phyloP scores from a whole-genome alignment of 2,888 invertebrate genomes.

The Venusia cambrica region DNA sequence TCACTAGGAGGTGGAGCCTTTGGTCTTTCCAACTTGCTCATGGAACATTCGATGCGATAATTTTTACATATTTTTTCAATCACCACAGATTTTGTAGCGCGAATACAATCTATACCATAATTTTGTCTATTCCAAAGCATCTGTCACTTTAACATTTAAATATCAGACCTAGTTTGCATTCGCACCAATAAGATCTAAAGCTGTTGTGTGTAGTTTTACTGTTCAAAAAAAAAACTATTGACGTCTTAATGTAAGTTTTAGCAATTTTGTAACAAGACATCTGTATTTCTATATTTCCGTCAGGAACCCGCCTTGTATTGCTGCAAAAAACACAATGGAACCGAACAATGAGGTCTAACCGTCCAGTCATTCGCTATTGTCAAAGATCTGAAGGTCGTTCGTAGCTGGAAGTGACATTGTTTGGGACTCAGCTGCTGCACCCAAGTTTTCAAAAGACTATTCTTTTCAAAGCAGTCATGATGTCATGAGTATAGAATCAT shows the following conservation, averaged over 20 bases:
- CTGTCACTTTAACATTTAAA: constrained; percentile 5
- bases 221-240: too few species aligned
- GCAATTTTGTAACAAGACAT: constrained; percentile 11
- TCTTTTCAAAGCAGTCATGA: too few species aligned
- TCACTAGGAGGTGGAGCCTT: too few species aligned
- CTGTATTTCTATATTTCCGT: constrained; percentile 15
- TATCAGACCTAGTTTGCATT: constrained; percentile 2
- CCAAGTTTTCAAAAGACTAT: not conserved
- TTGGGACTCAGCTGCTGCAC: constrained; percentile 8
- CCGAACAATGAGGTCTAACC: constrained; percentile 23
- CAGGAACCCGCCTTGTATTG: constrained; percentile 16
- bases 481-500: too few species aligned
- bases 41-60: too few species aligned
- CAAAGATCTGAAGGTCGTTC: constrained; percentile 27
- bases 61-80: too few species aligned
- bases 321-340: constrained; percentile 27
- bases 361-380: constrained; percentile 27
- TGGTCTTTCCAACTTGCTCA: too few species aligned
- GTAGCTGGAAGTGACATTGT: constrained; percentile 19
- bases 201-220: constrained; percentile 12
- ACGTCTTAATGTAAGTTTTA: constrained; percentile 6
- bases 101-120: too few species aligned
- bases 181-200: constrained; percentile 3
- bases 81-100: too few species aligned
- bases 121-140: too few species aligned